phyloP scores from a whole-genome alignment of 2,113 vertebrate species.

The Plecturocebus donacophilus region DNA sequence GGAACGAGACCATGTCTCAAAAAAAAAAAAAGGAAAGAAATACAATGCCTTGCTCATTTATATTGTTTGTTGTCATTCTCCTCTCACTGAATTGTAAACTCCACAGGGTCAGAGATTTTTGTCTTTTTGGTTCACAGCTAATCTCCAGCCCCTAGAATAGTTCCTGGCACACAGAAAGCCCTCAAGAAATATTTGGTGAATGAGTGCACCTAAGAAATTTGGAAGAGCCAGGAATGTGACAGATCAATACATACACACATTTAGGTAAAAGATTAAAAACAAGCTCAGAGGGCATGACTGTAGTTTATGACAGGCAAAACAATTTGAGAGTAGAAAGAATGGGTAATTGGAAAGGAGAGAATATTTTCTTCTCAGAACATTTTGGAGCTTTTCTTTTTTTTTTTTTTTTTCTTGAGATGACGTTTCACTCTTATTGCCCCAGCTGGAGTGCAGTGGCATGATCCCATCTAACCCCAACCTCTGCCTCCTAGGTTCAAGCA shows the following conservation, averaged over 20 bases:
- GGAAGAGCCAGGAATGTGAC: not conserved
- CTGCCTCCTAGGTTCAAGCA: too few species aligned
- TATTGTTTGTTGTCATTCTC: not conserved
- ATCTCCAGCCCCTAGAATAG: not conserved
- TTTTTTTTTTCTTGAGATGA: too few species aligned
- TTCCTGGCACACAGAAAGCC: not conserved
- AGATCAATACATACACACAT: not conserved
- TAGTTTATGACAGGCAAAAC: not conserved
- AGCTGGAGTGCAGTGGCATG: too few species aligned
- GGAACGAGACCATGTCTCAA: too few species aligned
- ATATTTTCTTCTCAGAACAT: not conserved
- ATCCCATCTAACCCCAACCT: too few species aligned
- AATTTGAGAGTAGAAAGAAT: not conserved
- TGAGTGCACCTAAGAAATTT: not conserved
- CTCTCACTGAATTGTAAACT: not conserved
- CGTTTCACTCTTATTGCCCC: too few species aligned
- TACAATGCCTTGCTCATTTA: not conserved
- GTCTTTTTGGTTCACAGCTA: not conserved
- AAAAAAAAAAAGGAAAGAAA: not conserved
- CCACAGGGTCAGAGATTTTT: not conserved
- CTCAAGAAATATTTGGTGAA: not conserved
- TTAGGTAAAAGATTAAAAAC: slow-evolving; percentile 1
- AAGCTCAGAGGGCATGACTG: not conserved
- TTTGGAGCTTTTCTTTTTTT: not conserved
- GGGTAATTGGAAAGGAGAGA: not conserved